A percentile compares a stretch with the other conserved stretches of the same genome.
Evolutionary conservation across 2,797 vertebrate species (phyloP).

Genomic region (Pyrocephalus nanus): DNA sequence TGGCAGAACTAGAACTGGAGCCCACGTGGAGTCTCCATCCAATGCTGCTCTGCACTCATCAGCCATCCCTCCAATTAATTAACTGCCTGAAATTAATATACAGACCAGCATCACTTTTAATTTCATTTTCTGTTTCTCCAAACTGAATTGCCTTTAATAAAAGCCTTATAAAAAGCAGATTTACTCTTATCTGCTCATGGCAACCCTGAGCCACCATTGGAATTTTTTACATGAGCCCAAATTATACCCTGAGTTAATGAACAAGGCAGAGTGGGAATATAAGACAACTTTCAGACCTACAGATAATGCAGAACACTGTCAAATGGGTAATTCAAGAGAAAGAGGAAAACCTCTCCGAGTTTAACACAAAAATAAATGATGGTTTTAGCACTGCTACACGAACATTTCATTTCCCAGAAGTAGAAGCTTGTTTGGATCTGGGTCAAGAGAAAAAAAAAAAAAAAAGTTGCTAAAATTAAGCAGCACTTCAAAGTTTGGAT

Average conservation of each 20-base stretch:
- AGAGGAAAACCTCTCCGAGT: neutral
- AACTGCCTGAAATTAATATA: neutral
- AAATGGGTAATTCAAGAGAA: neutral
- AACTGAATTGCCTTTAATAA: neutral
- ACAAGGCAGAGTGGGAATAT: neutral
- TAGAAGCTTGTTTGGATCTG: conserved; percentile 13
- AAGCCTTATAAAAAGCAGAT: neutral
- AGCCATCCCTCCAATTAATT: neutral
- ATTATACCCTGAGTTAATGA: neutral
- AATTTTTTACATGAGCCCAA: neutral
- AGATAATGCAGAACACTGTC: neutral
- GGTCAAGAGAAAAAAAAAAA: neutral
- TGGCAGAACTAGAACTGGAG: neutral
- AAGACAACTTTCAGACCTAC: neutral
- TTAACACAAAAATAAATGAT: neutral
- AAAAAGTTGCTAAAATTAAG: conserved; percentile 1
- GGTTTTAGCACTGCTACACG: neutral
- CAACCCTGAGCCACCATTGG: neutral
- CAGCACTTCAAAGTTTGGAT: neutral
- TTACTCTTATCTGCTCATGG: neutral
- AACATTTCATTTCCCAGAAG: neutral
- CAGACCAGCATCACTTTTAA: neutral
- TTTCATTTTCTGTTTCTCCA: neutral
- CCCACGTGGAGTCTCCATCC: neutral
- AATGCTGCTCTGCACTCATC: rapidly evolving